Evolutionary conservation across 1,140 invertebrate species (phyloP).

Genomic region (Macrobrachium nipponense): DNA sequence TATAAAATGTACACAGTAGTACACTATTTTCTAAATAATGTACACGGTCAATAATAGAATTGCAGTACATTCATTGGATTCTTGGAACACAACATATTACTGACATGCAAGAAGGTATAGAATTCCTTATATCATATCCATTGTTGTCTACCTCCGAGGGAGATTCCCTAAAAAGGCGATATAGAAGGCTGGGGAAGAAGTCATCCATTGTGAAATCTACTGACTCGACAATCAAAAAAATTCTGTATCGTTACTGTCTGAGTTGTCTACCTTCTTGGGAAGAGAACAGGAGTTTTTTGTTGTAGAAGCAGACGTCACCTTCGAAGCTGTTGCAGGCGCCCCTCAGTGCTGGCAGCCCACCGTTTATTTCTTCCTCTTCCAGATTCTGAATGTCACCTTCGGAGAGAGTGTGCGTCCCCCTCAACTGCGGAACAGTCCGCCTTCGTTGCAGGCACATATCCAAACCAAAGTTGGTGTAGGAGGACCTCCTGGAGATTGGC

Average conservation of each 20-base stretch:
- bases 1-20: too few relatives aligned
- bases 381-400: slow-evolving; percentile 54
- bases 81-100: slow-evolving; percentile 15
- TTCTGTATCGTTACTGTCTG: background rate
- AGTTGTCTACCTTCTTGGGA: slow-evolving; percentile 40
- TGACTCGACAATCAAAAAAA: too few relatives aligned
- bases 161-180: too few relatives aligned
- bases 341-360: slow-evolving; percentile 2
- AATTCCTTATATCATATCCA: too few relatives aligned
- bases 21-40: too few relatives aligned
- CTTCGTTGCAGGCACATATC: slow-evolving; percentile 35
- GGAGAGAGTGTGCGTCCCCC: slow-evolving; percentile 36
- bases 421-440: slow-evolving; percentile 23
- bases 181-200: too few relatives aligned
- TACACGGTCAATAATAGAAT: too few relatives aligned
- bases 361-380: slow-evolving; percentile 13
- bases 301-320: slow-evolving; percentile 41
- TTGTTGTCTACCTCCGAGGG: too few relatives aligned
- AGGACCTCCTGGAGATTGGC: slow-evolving; percentile 43
- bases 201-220: too few relatives aligned
- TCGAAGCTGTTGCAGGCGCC: slow-evolving; percentile 45
- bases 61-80: background rate
- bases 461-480: slow-evolving; percentile 40
- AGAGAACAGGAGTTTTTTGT: slow-evolving; percentile 34
- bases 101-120: background rate